Base-by-base conservation (phyloP, 2,113 vertebrate species). In the Cheilinus undulatus region DNA sequence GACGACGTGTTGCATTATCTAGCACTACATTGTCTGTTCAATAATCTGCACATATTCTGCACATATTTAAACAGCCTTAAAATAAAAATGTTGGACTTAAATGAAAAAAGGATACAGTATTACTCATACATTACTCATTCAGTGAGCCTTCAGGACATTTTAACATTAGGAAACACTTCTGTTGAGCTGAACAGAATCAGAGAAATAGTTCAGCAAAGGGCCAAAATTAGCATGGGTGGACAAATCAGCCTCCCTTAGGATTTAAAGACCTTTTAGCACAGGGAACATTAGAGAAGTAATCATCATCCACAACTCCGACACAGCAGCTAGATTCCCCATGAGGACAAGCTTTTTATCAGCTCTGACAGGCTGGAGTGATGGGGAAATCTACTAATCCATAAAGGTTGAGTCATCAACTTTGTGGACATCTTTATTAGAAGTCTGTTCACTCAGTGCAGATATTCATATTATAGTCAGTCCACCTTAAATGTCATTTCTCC, bases 321-420 rank as follows among this genome's bases (percentile, higher is more conserved):
- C 49, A 20, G 5, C 70, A 30, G 28, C 49, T 13, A 22, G 51
- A 82, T 56, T 77, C 56, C 72, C 76, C 68, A 32, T 19, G 71
- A 77, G 76, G 38, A 60, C 43, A 66, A 3, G 8, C 22, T 64
- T 76, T 73, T 63, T 53, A 82, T 84, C 78, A 77, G 42, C 43
- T 20, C 27, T 63, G 76, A 66, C 72, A 54, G 9, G n/a, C 80
- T 48, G 23, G 51, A 45, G 15, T 75, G 38, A 27, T 30, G 24
- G 19, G 30, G 23, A 69, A 24, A 62, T 73, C 49, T 23, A 78
- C n/a, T 40, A 66, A 69, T 78, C 74, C 52, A 69, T 54, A 27
- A n/a, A 61, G 48, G 23, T 42, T 3, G 12, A 42, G 45, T 30
- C 22, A 14, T 19, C 9, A 65, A 20, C 30, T 51, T 20, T 45